Evolutionary conservation across 1,140 invertebrate genomes (phyloP).

Genomic region (Aphelenchoides besseyi): DNA sequence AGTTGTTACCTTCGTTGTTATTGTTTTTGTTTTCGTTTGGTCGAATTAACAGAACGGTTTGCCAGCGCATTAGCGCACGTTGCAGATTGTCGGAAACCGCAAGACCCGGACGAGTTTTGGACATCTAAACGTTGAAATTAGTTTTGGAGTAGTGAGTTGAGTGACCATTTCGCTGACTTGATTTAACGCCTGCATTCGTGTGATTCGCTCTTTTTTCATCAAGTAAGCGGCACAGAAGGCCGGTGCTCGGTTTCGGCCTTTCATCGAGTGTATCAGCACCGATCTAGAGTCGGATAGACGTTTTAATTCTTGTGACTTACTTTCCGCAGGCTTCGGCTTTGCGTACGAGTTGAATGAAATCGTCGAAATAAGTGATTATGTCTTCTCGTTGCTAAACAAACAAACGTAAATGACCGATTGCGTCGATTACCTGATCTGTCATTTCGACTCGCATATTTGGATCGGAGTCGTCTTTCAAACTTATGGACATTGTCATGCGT

Average conservation of each 20-base stretch:
- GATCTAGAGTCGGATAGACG: constrained; percentile 18
- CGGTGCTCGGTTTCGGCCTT: constrained; percentile 49
- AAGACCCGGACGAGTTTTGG: constrained; percentile 42
- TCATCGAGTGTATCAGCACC: constrained; percentile 51
- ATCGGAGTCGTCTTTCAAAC: constrained; percentile 28
- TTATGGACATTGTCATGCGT: constrained; percentile 46
- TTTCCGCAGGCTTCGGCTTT: constrained; percentile 45
- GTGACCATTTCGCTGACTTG: constrained; percentile 44
- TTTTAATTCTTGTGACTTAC: constrained; percentile 24
- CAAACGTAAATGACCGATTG: not conserved
- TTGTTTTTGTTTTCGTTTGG: constrained; percentile 24
- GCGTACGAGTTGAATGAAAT: constrained; percentile 50
- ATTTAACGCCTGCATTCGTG: constrained; percentile 46
- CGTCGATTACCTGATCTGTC: not conserved
- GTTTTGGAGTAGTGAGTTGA: not conserved
- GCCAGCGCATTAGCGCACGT: constrained; percentile 54
- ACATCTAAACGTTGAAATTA: constrained; percentile 40
- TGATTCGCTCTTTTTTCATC: constrained; percentile 45
- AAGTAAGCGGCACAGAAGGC: constrained; percentile 50
- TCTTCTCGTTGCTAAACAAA: constrained; percentile 34
- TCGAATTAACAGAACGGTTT: constrained; percentile 48
- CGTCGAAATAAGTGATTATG: constrained; percentile 51
- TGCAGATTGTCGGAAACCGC: constrained; percentile 53
- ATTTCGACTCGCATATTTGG: constrained; percentile 20
- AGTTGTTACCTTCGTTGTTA: no score